Evolutionary conservation across 2,888 invertebrate genomes (phyloP), one percentile per base, ranked within the genome.

Genomic region (Philhelius pedissequus): DNA sequence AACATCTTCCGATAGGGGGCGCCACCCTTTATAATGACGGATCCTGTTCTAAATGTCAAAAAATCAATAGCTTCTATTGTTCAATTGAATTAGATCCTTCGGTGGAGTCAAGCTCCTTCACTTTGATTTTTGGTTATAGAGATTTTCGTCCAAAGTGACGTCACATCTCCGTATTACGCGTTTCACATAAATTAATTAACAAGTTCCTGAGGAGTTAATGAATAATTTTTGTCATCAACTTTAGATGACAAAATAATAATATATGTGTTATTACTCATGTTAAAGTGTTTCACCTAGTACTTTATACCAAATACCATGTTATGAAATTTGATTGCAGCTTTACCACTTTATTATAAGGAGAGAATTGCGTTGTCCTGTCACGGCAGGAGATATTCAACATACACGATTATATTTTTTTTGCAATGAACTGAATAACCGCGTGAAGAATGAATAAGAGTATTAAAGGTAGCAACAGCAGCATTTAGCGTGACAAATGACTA

Each of bases 191-290:
- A 64, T 48, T 64, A 64, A 64, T 64, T 64, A 64, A 20, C 13
- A 48, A 6, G 48, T 48, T 64, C 45, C 32, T 64, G 64, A 71
- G 32, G 32, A 32, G 45, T 15, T 64, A 62, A 58, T 48, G 38
- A 56, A 35, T 54, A 54, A 48, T 43, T 54, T 75, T 69, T 76
- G 43, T 60, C 76, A 69, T 52, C 60, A 60, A 48, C 50, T 52
- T 69, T 40, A 69, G 52, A 76, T 22, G 52, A 27, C 32, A 45
- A 32, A 64, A 64, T 25, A 35, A n/a, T 32, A n/a, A n/a, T n/a
- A n/a, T n/a, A n/a, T n/a, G n/a, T 64, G 18, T 45, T 11, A 30
- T 25, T 48, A n/a, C 7, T 45, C 45, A 20, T 45, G 22, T 9
- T 32, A 32, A 20, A 48, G n/a, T 64, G 48, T 64, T 20, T 48